phyloP scores from a whole-genome alignment of 2,797 vertebrate genomes.

The Buphagus erythrorhynchus region DNA sequence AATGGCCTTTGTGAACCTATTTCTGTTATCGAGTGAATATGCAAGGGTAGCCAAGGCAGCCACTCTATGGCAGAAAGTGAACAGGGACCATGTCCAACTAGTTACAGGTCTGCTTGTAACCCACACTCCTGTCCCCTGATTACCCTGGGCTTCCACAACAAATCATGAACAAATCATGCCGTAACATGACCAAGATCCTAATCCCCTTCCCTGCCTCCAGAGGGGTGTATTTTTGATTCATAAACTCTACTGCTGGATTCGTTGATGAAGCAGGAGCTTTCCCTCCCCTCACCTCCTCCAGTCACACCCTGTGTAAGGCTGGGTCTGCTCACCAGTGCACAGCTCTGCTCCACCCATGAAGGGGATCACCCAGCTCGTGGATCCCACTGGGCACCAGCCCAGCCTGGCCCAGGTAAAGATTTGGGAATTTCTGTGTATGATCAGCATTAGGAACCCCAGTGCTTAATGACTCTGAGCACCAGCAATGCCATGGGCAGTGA shows the following conservation, averaged over 20 bases:
- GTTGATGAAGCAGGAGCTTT: not conserved
- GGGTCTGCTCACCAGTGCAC: not conserved
- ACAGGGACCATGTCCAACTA: not conserved
- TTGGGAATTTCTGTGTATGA: not conserved
- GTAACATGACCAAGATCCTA: not conserved
- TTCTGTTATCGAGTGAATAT: not conserved
- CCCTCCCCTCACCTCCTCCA: not conserved
- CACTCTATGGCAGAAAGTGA: not conserved
- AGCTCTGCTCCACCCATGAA: not conserved
- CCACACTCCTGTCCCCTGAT: accelerated
- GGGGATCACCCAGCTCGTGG: not conserved
- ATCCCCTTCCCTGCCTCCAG: not conserved
- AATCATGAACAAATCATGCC: not conserved
- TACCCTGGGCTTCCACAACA: not conserved
- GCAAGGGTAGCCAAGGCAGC: not conserved
- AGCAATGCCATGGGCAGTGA: not conserved
- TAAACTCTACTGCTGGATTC: not conserved
- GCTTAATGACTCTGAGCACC: not conserved
- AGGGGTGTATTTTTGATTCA: not conserved
- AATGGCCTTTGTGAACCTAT: not conserved
- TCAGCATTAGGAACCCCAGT: not conserved
- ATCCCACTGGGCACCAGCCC: not conserved
- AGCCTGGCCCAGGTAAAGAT: not conserved
- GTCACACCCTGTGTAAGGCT: not conserved
- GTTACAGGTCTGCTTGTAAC: not conserved